Base-by-base conservation (phyloP, 2,113 vertebrate genomes). In the Corydoras maculifer region DNA sequence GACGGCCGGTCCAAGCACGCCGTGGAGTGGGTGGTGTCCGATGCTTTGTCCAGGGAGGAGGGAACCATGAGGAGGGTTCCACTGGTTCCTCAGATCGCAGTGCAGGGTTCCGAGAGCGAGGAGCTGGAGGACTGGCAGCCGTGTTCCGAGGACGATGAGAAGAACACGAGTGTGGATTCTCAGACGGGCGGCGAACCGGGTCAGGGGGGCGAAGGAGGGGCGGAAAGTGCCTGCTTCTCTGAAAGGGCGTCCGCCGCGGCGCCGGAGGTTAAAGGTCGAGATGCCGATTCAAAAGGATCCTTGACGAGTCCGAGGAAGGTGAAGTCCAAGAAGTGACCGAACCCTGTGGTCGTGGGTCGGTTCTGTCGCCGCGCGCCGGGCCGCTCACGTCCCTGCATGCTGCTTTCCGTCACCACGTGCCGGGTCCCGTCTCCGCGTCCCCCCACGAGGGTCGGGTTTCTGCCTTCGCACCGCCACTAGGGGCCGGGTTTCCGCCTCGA, bases 31-130 rank as follows among this genome's bases (percentile, higher is more conserved):
- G 29, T 81, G 3, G 72, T 84, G n/a, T 70, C 74, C 18, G 18
- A 78, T 68, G 65, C 77, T 0, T 78, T 82, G 62, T 74, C 72
- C 13, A 78, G 78, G 8, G 73, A 80, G 53, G 85, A 86, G 48
- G 12, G 83, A 0, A 29, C 7, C 0, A 85, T 83, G 48, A 81
- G 80, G 2, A 89, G 85, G 65, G 78, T 85, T 30, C 79, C 80
- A 2, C 76, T 86, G 0, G 93, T 94, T 9, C 95, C 95, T 0
- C 93, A 94, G 81, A 96, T 97, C 0, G 95, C 93, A 0, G 94
- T 97, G 67, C 91, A 96, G 78, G 94, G 91, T 10, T 93, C 93
- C 0, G 93, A 96, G 80, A 90, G 90, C 0, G 87, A 90, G 1
- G 91, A 92, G 62, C 90, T 87, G 15, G 88, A 88, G 0, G 87